These are phyloP conservation scores for Trissonchulus sp. DNA, from an alignment of 2,888 invertebrate species.

Conservation along the genomic window DNA sequence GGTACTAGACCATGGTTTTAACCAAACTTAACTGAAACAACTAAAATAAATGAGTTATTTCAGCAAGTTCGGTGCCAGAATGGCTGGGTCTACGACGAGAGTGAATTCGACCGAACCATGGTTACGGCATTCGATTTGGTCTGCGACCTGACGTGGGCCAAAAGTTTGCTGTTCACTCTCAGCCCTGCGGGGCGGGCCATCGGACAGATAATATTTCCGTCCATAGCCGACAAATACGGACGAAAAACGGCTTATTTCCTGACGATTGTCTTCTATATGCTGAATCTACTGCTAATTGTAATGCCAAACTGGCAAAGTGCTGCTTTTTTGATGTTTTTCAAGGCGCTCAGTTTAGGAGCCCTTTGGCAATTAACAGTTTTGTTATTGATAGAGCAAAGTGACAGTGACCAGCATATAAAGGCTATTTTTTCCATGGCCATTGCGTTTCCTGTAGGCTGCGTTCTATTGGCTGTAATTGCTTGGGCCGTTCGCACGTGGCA, in stretches of 20 bases:
- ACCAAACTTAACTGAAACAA: no score
- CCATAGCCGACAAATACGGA: neutral
- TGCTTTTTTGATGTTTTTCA: neutral
- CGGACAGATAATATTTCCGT: neutral
- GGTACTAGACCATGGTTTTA: no score
- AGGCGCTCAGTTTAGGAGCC: neutral
- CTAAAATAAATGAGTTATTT: no score
- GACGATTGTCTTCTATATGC: neutral
- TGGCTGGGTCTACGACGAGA: neutral
- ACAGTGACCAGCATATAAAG: neutral
- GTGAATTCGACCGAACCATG: neutral
- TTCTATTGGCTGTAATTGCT: neutral
- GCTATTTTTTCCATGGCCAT: neutral
- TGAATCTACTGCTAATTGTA: neutral
- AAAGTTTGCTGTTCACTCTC: neutral
- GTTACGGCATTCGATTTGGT: neutral
- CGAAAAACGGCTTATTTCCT: neutral
- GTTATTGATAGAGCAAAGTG: neutral
- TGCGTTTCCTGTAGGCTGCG: neutral
- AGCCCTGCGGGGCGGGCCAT: neutral
- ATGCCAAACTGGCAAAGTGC: neutral
- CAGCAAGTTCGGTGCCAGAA: no score
- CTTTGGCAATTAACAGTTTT: neutral
- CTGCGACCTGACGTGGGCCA: neutral
- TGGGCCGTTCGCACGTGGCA: neutral